Percentiles rank a stretch among this genome's conserved stretches.
Conservation (phyloP, 2,888 invertebrate genomes). For the Schizotus pectinicornis region DNA sequence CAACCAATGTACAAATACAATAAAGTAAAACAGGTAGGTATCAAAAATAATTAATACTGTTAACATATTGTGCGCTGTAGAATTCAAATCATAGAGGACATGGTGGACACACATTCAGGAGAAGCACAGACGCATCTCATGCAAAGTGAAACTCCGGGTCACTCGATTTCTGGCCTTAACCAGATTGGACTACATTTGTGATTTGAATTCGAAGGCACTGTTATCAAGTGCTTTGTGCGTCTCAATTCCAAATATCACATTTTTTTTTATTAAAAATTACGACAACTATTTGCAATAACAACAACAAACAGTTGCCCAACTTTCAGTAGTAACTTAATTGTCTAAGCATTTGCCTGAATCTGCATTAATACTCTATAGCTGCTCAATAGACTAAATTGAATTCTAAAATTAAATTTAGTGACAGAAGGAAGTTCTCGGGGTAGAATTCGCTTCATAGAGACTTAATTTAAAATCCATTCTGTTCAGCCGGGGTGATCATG, state of each 20-base stretch:
- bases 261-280: slow-evolving; percentile 18
- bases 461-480: neutral
- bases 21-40: neutral
- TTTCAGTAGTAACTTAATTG: slow-evolving; percentile 4
- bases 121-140: no score
- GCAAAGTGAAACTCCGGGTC: neutral
- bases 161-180: neutral
- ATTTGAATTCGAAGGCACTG: neutral
- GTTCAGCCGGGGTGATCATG: slow-evolving; percentile 47
- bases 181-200: neutral
- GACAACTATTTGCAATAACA: neutral
- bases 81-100: neutral
- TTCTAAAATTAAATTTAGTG: neutral
- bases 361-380: neutral
- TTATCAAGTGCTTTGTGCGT: slow-evolving; percentile 15
- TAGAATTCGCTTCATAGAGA: no score
- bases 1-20: neutral
- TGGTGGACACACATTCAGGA: neutral
- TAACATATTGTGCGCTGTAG: neutral
- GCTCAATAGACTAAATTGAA: neutral
- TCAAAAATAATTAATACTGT: neutral
- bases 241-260: neutral
- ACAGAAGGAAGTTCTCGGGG: no score
- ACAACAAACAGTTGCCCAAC: slow-evolving; percentile 2
- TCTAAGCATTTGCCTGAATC: no score